Evolutionary conservation across 1,140 invertebrate genomes (phyloP).

Genomic region (Aporrectodea caliginosa): DNA sequence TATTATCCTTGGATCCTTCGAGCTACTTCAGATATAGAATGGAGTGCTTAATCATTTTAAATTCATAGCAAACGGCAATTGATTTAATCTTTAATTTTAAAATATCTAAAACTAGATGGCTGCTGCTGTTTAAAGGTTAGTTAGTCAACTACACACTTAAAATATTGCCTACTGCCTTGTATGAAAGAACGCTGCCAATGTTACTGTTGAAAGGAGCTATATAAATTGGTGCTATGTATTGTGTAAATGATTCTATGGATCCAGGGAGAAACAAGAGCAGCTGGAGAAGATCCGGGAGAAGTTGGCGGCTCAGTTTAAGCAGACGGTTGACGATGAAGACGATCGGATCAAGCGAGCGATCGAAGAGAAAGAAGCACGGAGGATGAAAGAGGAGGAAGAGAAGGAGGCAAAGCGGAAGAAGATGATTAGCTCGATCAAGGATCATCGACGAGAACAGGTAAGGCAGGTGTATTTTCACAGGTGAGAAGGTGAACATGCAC

Average conservation of each 20-base stretch:
- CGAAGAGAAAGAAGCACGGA: conserved; percentile 47
- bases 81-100: no score
- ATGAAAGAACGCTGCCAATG: neutral
- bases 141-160: neutral
- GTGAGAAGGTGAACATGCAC: no score
- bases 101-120: no score
- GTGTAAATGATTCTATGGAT: neutral
- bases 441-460: conserved; percentile 47
- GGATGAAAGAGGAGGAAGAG: conserved; percentile 43
- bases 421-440: conserved; percentile 39
- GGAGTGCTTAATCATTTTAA: no score
- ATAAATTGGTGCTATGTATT: neutral
- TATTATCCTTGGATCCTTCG: no score
- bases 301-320: conserved; percentile 49
- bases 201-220: neutral
- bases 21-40: no score
- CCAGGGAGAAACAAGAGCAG: conserved; percentile 48
- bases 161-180: neutral
- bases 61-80: no score
- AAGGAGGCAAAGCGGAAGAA: conserved; percentile 42
- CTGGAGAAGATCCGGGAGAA: conserved; percentile 50
- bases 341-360: conserved; percentile 45
- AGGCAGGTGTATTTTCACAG: no score
- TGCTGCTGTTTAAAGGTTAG: no score
- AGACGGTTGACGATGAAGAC: conserved; percentile 51